These are phyloP conservation scores for Caenorhabditis panamensis DNA, from an alignment of 2,888 invertebrate species.

Conservation along the genomic window DNA sequence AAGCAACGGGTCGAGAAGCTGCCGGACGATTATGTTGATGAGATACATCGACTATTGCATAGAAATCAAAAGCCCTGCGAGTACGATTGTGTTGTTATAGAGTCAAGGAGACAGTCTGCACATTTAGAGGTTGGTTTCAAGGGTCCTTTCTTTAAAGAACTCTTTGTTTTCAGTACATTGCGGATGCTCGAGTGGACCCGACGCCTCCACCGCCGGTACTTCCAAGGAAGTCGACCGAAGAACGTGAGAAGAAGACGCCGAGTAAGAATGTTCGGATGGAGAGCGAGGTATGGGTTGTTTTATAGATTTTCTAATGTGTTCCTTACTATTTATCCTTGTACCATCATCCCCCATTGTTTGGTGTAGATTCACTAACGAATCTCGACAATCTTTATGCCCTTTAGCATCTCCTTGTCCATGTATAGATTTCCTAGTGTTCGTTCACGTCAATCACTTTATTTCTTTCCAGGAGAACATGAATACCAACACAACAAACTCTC, in stretches of 20 bases:
- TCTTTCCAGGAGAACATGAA: constrained; percentile 58
- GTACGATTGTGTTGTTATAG: constrained; percentile 57
- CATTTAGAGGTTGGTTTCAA: constrained; percentile 34
- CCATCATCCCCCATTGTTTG: too few species aligned
- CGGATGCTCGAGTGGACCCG: constrained; percentile 44
- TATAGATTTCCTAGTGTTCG: too few species aligned
- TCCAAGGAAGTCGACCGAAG: constrained; percentile 25
- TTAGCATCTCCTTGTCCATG: too few species aligned
- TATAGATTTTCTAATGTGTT: background rate
- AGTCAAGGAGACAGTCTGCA: constrained; percentile 38
- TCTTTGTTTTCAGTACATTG: constrained; percentile 48
- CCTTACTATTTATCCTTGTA: too few species aligned
- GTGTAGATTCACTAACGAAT: too few species aligned
- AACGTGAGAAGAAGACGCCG: constrained; percentile 7
- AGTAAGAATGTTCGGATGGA: constrained; percentile 43
- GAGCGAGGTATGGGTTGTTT: constrained; percentile 20
- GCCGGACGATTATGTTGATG: constrained; percentile 61
- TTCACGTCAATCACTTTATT: too few species aligned
- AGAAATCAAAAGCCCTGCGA: constrained; percentile 48
- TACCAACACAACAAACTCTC: constrained; percentile 51
- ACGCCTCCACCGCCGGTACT: constrained; percentile 6
- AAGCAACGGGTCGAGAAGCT: constrained; percentile 53
- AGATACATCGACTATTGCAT: constrained; percentile 53
- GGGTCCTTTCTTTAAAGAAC: background rate
- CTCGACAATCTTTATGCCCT: too few species aligned